Base-by-base conservation (phyloP, 2,888 invertebrate species). In the Argyra leucocephala region DNA sequence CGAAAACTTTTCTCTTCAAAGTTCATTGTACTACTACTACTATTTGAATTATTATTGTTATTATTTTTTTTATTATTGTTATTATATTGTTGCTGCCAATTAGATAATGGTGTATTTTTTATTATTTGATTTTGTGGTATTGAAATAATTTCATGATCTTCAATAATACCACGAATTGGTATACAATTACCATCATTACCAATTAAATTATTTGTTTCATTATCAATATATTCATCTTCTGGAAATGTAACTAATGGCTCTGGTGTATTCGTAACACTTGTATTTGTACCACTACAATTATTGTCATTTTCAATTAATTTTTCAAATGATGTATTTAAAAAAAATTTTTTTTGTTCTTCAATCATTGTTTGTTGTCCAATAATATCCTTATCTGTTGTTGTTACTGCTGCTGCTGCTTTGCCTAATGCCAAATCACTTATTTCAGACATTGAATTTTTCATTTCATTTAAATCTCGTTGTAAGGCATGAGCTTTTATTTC, bases 1-100 rank as follows among this genome's bases (percentile, higher is more conserved):
- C 89, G 89, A 78, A 88, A 87, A 71, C 89, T 86, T 75, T 91
- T 91, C 78, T 92, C 89, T 78, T 92, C 90, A 76, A 89, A 91
- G 77, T 91, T 91, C 70, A 91, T 81, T 66, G 88, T 88, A 74
- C 90, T 86, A 37, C 78, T 74, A 21, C 76, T 75, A 65, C 76
- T 78, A 69, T 81, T 72, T 22, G 79, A 76, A 36, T 76, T 75
- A 66, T 70, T 76, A 57, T 77, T 63, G 6, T 74, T 77, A 66
- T 74, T 48, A 48, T n/a, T 18, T 18, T 48, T 48, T 18, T 12
- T 18, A 48, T 48, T 48, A 18, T 15, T 18, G 18, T 48, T 48
- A 48, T 48, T 48, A 31, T 10, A 10, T 31, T 31, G 31, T 48
- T 18, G n/a, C 18, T 48, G 48, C 48, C 48, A 48, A 48, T 48